Evolutionary conservation across 2,888 invertebrate species (phyloP).

Genomic region (Cephus pulcher): DNA sequence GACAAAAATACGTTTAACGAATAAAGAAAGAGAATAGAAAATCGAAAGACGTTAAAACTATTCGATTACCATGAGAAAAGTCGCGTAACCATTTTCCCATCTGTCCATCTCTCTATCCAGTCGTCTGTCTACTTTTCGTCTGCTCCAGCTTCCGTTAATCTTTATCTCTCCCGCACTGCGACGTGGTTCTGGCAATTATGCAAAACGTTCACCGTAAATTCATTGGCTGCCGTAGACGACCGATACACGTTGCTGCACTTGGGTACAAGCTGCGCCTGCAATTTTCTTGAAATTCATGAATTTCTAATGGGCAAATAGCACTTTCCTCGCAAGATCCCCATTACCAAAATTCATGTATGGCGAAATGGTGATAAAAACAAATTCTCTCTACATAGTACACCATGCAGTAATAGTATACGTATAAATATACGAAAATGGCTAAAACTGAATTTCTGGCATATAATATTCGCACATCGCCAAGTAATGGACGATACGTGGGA

Average conservation of each 20-base stretch:
- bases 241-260: not conserved
- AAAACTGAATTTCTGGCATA: not conserved
- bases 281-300: not conserved
- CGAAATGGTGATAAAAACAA: not conserved
- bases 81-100: not conserved
- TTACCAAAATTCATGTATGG: not conserved
- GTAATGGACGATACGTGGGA: slow-evolving; percentile 7
- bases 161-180: not conserved
- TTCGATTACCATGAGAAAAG: not conserved
- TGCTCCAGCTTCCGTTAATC: not conserved
- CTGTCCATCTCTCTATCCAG: not conserved
- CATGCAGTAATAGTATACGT: not conserved
- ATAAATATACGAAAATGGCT: not conserved
- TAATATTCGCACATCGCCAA: not conserved
- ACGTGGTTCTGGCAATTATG: not conserved
- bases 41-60: not conserved
- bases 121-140: not conserved
- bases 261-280: not conserved
- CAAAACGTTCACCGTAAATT: not conserved
- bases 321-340: not conserved
- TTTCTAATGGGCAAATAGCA: not conserved
- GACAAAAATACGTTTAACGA: not conserved
- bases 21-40: not conserved
- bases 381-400: not conserved
- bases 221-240: not conserved